A percentile compares a stretch with the other conserved stretches of the same genome.
Evolutionary conservation across 1,140 invertebrate species (phyloP).

Genomic region (Phocides pigmalion): DNA sequence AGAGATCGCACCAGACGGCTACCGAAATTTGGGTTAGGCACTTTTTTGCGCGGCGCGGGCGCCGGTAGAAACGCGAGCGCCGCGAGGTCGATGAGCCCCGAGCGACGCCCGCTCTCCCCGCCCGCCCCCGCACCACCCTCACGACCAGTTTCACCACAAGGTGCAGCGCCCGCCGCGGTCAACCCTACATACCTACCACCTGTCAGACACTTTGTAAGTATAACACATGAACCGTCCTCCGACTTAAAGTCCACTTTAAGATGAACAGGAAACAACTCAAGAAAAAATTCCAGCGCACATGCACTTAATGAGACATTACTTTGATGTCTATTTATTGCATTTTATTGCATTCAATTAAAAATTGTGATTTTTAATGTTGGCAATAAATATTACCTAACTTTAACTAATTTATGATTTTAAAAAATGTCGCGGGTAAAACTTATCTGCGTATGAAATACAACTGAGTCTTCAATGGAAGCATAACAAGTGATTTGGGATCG

Average conservation of each 20-base stretch:
- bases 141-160: constrained; percentile 75
- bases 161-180: constrained; percentile 69
- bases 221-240: constrained; percentile 51
- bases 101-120: constrained; percentile 42
- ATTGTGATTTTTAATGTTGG: no score
- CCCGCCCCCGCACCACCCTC: constrained; percentile 44
- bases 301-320: not conserved
- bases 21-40: constrained; percentile 78
- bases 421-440: no score
- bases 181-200: constrained; percentile 79
- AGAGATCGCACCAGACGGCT: constrained; percentile 68
- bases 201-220: constrained; percentile 75
- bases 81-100: constrained; percentile 73
- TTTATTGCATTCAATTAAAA: not conserved
- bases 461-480: no score
- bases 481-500: no score
- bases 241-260: constrained; percentile 46
- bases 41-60: constrained; percentile 69
- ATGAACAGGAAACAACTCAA: constrained; percentile 53
- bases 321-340: not conserved
- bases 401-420: no score
- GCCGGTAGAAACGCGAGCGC: constrained; percentile 47
- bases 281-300: constrained; percentile 8
- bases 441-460: no score
- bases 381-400: no score